Percentiles rank a stretch among this genome's conserved stretches.
These are phyloP conservation scores for Drosophila grimshawi DNA, from an alignment of 1,140 invertebrate species.

Conservation along the genomic window DNA sequence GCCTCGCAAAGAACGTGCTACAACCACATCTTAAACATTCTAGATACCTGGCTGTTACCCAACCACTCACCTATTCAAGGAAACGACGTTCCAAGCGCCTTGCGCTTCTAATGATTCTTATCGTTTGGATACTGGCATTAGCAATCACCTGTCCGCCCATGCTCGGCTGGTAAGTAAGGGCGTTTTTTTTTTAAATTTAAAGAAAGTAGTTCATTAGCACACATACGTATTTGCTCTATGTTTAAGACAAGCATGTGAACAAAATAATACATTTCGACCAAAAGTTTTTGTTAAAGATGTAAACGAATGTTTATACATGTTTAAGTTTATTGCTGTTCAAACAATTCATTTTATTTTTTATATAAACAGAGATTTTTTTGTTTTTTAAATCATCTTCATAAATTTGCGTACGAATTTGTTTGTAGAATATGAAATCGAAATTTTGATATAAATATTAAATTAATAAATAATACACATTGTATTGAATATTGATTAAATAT, in stretches of 20 bases:
- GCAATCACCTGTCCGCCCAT: constrained; percentile 94
- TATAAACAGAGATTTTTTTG: no score
- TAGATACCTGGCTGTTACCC: constrained; percentile 93
- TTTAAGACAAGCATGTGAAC: neutral
- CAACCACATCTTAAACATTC: neutral
- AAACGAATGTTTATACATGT: no score
- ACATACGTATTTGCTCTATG: neutral
- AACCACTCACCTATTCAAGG: constrained; percentile 92
- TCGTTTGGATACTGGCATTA: constrained; percentile 92
- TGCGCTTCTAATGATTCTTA: constrained; percentile 91
- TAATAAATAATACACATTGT: no score
- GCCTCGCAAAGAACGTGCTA: neutral
- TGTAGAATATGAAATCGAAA: no score
- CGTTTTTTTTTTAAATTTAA: neutral
- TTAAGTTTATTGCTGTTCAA: no score
- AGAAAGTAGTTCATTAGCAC: neutral
- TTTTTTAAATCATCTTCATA: no score
- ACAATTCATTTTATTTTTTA: no score
- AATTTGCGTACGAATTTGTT: no score
- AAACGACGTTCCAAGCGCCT: constrained; percentile 91
- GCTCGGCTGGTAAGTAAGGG: constrained; percentile 89
- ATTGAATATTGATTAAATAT: no score
- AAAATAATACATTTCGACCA: neutral
- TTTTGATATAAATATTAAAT: no score
- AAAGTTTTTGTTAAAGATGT: no score